phyloP scores from a whole-genome alignment of 1,140 invertebrate genomes.

The Battus philenor region DNA sequence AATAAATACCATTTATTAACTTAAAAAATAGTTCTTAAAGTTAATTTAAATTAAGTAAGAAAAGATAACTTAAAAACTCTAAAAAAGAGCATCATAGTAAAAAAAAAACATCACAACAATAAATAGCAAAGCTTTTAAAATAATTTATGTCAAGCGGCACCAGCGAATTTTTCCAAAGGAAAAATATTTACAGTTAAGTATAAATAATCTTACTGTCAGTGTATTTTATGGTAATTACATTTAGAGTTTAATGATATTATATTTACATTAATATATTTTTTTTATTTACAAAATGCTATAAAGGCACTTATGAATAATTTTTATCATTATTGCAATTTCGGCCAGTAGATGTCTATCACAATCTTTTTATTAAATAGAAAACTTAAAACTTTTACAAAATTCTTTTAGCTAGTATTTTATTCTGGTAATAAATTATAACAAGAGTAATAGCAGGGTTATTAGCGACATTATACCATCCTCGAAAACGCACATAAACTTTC shows the following conservation, averaged over 20 bases:
- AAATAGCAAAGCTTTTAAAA: conserved; percentile 31
- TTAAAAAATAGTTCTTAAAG: conserved; percentile 52
- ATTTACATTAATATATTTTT: conserved; percentile 35
- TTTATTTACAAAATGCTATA: conserved; percentile 43
- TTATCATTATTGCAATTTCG: conserved; percentile 25
- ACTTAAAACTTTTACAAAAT: conserved; percentile 8
- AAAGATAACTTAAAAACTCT: conserved; percentile 15
- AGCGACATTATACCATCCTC: too few relatives aligned
- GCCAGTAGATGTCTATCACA: conserved; percentile 21
- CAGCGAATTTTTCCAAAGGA: conserved; percentile 11
- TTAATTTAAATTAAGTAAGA: conserved; percentile 23
- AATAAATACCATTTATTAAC: conserved; percentile 67
- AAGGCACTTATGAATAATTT: conserved; percentile 38
- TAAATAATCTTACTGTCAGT: conserved; percentile 31
- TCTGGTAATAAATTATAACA: background rate
- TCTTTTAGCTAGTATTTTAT: conserved; percentile 4
- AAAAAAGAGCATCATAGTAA: conserved; percentile 16
- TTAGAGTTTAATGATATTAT: too few relatives aligned
- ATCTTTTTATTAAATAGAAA: conserved; percentile 11
- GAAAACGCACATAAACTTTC: too few relatives aligned
- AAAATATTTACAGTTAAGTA: conserved; percentile 39
- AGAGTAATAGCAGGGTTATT: background rate
- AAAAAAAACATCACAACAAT: conserved; percentile 23
- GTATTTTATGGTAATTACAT: too few relatives aligned
- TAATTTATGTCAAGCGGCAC: conserved; percentile 35